These are phyloP conservation scores for Puffinus mauretanicus DNA, from an alignment of 2,113 vertebrate genomes.

Conservation along the genomic window DNA sequence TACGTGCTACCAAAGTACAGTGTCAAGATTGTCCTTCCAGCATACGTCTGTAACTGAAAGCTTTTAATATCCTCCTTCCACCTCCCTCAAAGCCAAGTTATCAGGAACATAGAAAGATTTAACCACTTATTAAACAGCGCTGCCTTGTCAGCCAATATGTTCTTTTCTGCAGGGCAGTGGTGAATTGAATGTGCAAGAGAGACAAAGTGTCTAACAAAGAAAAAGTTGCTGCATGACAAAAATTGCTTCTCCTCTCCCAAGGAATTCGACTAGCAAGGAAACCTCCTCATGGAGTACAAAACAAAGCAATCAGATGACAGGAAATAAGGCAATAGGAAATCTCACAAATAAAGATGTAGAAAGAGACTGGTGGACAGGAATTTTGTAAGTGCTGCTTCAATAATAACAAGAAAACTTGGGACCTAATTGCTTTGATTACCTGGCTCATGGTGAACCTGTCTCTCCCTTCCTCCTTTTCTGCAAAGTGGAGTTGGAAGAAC, in stretches of 20 bases:
- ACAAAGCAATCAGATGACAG: background rate
- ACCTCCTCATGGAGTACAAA: background rate
- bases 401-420: background rate
- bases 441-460: background rate
- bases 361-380: background rate
- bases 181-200: slow-evolving; percentile 30
- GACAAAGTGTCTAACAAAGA: background rate
- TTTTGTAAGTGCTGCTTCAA: background rate
- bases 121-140: background rate
- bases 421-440: background rate
- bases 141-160: slow-evolving; percentile 8
- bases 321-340: background rate
- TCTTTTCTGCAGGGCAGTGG: slow-evolving; percentile 12
- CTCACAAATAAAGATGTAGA: background rate
- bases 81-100: background rate
- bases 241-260: background rate
- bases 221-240: background rate
- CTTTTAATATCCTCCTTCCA: slow-evolving; percentile 23
- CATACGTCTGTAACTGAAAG: background rate
- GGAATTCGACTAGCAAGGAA: background rate
- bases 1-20: background rate
- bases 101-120: background rate
- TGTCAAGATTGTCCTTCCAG: background rate
- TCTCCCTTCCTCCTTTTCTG: background rate
- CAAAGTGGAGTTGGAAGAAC: background rate